Percentiles rank a stretch among this genome's conserved stretches.
These are phyloP conservation scores for Mellivora capensis DNA, from an alignment of 2,113 vertebrate species.

Conservation along the genomic window DNA sequence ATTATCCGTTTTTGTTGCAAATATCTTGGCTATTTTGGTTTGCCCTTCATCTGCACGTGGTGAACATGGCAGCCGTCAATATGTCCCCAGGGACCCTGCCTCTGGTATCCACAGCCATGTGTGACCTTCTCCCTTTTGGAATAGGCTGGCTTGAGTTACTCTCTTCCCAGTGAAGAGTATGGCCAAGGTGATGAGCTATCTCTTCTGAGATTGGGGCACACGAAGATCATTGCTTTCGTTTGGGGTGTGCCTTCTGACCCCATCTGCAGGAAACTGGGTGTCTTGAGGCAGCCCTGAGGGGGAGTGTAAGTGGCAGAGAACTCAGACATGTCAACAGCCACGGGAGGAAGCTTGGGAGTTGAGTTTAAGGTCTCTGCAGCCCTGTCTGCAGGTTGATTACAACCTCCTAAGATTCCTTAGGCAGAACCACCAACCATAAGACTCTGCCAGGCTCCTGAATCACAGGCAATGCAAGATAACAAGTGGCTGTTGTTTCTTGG, in stretches of 20 bases:
- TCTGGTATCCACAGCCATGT: rapidly evolving
- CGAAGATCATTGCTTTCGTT: not conserved
- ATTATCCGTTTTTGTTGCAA: not conserved
- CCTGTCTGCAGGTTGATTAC: rapidly evolving
- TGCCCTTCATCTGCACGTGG: too few relatives aligned
- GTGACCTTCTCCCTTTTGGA: not conserved
- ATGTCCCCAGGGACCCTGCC: not conserved
- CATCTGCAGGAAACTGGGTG: not conserved
- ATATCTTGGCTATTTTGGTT: not conserved
- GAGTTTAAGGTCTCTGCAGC: not conserved
- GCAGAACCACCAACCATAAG: not conserved
- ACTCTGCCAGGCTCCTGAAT: not conserved
- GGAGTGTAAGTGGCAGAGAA: rapidly evolving
- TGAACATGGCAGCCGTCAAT: not conserved
- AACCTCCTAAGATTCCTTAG: not conserved
- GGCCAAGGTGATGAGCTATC: too few relatives aligned
- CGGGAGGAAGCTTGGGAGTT: rapidly evolving
- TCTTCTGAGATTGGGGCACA: not conserved
- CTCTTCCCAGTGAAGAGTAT: not conserved
- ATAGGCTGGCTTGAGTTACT: not conserved
- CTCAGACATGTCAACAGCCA: not conserved
- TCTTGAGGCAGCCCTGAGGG: not conserved
- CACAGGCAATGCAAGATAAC: not conserved
- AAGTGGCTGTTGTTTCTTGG: not conserved
- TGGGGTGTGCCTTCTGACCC: not conserved